Evolutionary conservation across 1,140 invertebrate genomes (phyloP).

Genomic region (Orussus abietinus): DNA sequence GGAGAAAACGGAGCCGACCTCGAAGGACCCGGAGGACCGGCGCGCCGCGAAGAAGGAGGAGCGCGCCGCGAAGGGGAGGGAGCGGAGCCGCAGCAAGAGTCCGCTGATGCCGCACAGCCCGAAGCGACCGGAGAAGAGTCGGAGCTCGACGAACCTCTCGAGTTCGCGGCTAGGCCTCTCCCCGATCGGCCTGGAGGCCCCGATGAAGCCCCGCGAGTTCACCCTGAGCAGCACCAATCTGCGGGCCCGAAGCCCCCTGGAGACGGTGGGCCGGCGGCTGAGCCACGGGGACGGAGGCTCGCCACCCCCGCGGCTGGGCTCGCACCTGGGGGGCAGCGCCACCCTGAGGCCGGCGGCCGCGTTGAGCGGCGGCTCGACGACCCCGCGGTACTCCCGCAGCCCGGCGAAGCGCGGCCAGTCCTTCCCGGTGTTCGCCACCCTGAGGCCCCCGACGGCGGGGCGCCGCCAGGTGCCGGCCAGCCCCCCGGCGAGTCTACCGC

Average conservation of each 20-base stretch:
- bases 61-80: slow-evolving; percentile 31
- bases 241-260: slow-evolving; percentile 44
- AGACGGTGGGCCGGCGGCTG: slow-evolving; percentile 45
- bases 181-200: slow-evolving; percentile 37
- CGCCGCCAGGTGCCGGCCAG: slow-evolving; percentile 30
- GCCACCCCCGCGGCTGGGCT: slow-evolving; percentile 37
- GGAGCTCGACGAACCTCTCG: slow-evolving; percentile 45
- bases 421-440: slow-evolving; percentile 47
- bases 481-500: slow-evolving; percentile 41
- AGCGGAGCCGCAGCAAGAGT: slow-evolving; percentile 47
- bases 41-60: slow-evolving; percentile 34
- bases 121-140: slow-evolving; percentile 40
- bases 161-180: slow-evolving; percentile 41
- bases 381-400: slow-evolving; percentile 42
- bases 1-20: slow-evolving; percentile 33
- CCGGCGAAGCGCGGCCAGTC: slow-evolving; percentile 50
- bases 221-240: slow-evolving; percentile 49
- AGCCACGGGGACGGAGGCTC: slow-evolving; percentile 48
- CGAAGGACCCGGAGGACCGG: slow-evolving; percentile 20
- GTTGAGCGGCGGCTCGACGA: slow-evolving; percentile 38
- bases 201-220: slow-evolving; percentile 46
- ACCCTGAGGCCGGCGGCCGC: slow-evolving; percentile 34
- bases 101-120: slow-evolving; percentile 45
- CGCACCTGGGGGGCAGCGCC: slow-evolving; percentile 41
- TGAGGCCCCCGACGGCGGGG: slow-evolving; percentile 32